phyloP scores from a whole-genome alignment of 2,888 invertebrate genomes.

The Netelia fuscicornis region DNA sequence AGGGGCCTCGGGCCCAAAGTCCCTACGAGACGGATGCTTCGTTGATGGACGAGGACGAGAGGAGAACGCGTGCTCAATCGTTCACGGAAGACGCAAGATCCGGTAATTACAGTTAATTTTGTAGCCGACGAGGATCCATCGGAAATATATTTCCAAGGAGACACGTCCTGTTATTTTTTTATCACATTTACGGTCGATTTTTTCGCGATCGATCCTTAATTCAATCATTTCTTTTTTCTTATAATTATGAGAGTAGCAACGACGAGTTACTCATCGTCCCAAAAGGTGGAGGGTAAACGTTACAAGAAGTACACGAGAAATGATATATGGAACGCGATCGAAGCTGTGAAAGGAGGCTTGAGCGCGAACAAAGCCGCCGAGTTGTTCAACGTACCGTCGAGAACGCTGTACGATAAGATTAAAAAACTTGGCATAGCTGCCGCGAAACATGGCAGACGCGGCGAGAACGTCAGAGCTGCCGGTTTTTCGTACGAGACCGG shows the following conservation, averaged over 20 bases:
- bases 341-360: constrained; percentile 94
- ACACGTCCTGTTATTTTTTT: no score
- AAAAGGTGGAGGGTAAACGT: constrained; percentile 96
- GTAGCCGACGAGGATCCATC: no score
- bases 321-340: constrained; percentile 95
- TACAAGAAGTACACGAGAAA: constrained; percentile 96
- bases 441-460: constrained; percentile 90
- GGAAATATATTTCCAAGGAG: no score
- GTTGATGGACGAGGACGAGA: constrained; percentile 89
- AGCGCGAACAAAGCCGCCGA: constrained; percentile 95
- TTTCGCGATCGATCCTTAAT: neutral
- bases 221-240: neutral
- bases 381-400: constrained; percentile 94
- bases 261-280: constrained; percentile 89
- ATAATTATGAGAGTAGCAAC: constrained; percentile 18
- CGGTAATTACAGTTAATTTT: constrained; percentile 60
- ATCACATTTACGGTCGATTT: no score
- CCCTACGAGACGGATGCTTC: constrained; percentile 92
- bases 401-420: constrained; percentile 96
- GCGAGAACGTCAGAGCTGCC: constrained; percentile 82
- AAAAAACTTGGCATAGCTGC: constrained; percentile 95
- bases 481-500: constrained; percentile 89
- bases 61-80: constrained; percentile 84
- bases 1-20: constrained; percentile 71
- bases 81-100: constrained; percentile 56